Base-by-base conservation (phyloP, 2,797 vertebrate species). In the Callimico goeldii region DNA sequence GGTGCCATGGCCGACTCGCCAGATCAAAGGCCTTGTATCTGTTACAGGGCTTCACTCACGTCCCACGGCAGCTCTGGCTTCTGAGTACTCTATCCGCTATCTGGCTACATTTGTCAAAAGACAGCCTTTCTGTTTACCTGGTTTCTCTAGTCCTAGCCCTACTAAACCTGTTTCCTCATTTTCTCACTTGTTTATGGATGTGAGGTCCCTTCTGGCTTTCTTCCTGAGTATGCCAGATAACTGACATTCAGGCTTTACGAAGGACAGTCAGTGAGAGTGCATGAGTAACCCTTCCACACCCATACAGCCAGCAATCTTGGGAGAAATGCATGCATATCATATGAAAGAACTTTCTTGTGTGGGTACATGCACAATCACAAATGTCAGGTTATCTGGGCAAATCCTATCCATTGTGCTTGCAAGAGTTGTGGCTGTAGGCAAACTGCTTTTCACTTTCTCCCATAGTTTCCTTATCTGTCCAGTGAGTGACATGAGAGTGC, bases 311-410 rank as follows among this genome's bases (percentile, higher is more conserved):
- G 6, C 39, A 72, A 30, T 12, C 9, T 22, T 12, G 26, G 10
- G 33, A 5, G 2, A 22, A 26, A 36, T 30, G 9, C 17, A 6
- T 33, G 4, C 2, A 30, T 22, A 6, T 20, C 4, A 55, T 22
- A 13, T 0, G 8, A 36, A 4, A 41, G 15, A 55, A 46, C 0
- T 8, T 1, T 13, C 2, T 0, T 1, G 3, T 5, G 1, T 2
- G 8, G 73, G 8, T 11, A 19, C 61, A 33, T 0, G 4, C 19
- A 0, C 0, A 4, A 2, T 22, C 50, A 24, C 20, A 10, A 1
- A 10, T 2, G 13, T 11, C 22, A 61, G 26, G 19, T 15, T 39
- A 0, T 2, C 8, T 43, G 39, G 70, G 4, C 19, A 43, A 57
- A 64, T 57, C 7, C 20, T 33, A 52, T 41, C 14, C 33, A n/a